Percentiles rank a stretch among this genome's conserved stretches.
Evolutionary conservation across 1,140 invertebrate species (phyloP).

Genomic region (Trinorchestia longiramus): DNA sequence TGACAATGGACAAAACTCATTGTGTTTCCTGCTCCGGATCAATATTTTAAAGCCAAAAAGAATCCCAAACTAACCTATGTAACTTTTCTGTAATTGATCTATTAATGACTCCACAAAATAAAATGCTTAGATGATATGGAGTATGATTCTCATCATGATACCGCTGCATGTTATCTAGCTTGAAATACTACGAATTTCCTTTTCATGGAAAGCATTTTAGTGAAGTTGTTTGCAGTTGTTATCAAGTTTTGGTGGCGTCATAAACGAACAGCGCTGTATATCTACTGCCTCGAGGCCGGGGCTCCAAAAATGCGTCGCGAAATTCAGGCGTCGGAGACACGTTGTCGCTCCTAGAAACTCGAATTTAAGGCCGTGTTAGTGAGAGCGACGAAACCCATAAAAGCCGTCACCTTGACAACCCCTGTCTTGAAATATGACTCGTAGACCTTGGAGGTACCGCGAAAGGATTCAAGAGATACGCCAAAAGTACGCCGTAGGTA

Average conservation of each 20-base stretch:
- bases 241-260: not conserved
- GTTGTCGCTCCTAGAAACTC: slow-evolving; percentile 31
- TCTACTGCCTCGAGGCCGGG: not conserved
- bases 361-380: slow-evolving; percentile 45
- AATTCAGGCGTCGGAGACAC: not conserved
- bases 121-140: no score
- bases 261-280: not conserved
- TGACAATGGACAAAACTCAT: no score
- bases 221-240: not conserved
- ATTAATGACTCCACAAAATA: no score
- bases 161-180: not conserved
- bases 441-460: not conserved
- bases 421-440: slow-evolving; percentile 21
- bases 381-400: slow-evolving; percentile 30
- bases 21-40: no score
- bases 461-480: not conserved
- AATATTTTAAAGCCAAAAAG: no score
- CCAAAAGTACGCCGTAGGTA: not conserved
- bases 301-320: not conserved
- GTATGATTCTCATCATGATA: not conserved
- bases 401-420: slow-evolving; percentile 26
- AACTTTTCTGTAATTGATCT: no score
- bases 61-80: no score
- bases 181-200: not conserved
- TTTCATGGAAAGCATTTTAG: not conserved